A percentile compares a stretch with the other conserved stretches of the same genome.
These are phyloP conservation scores for Gnathonemus echidnorhynchus DNA, from an alignment of 2,113 vertebrate species.

Conservation along the genomic window DNA sequence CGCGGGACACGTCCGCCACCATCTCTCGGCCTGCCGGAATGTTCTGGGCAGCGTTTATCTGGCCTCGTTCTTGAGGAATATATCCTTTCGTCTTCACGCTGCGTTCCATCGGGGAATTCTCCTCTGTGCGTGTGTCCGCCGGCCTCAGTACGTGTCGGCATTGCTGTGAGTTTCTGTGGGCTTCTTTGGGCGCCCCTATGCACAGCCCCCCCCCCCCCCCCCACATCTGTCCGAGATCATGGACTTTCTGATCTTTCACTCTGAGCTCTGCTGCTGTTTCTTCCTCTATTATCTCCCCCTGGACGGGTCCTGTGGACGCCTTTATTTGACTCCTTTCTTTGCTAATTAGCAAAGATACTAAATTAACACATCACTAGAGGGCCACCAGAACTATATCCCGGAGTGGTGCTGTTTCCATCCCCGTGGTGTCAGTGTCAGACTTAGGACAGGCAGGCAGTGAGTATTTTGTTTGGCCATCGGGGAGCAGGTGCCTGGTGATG, in stretches of 20 bases:
- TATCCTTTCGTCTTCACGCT: not conserved
- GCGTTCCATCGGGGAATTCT: not conserved
- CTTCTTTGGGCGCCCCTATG: not conserved
- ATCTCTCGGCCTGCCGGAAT: not conserved
- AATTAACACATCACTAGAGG: not conserved
- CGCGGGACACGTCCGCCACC: not conserved
- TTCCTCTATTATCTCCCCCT: not conserved
- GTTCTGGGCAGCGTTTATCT: not conserved
- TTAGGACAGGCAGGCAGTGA: not conserved
- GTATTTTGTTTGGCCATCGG: not conserved
- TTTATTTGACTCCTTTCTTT: not conserved
- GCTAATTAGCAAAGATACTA: not conserved
- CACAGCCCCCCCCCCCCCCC: not conserved
- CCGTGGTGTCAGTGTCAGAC: not conserved
- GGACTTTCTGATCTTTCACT: not conserved
- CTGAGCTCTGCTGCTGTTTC: not conserved
- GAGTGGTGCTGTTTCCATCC: not conserved
- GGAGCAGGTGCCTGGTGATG: not conserved
- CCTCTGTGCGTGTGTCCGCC: not conserved
- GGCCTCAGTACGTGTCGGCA: not conserved
- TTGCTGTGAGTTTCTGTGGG: not conserved
- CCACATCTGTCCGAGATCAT: not conserved
- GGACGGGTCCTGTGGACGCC: not conserved
- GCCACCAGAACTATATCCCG: not conserved
- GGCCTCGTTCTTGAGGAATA: not conserved